Conservation (phyloP, 2,888 invertebrate species). For the Gymnoscelis rufifasciata region DNA sequence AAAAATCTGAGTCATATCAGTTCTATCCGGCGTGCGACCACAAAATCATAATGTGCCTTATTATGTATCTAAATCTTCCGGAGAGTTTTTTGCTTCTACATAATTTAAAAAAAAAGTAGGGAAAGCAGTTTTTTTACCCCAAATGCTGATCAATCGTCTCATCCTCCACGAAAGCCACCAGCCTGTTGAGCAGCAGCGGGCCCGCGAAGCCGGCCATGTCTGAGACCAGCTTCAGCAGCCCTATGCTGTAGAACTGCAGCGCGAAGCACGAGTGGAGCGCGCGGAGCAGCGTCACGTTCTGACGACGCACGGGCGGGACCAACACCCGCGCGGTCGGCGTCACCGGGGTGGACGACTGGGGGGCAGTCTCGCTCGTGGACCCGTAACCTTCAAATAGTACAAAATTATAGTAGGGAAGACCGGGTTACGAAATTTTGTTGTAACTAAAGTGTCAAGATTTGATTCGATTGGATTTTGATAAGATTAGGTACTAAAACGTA, state of each 20-base stretch:
- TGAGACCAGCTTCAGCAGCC: constrained; percentile 88
- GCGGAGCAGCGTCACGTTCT: constrained; percentile 80
- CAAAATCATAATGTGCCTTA: too few relatives aligned
- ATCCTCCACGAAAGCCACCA: constrained; percentile 89
- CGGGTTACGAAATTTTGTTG: too few relatives aligned
- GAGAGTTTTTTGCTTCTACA: too few relatives aligned
- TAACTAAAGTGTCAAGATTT: too few relatives aligned
- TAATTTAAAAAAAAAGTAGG: too few relatives aligned
- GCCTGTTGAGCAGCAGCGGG: constrained; percentile 90
- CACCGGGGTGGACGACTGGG: constrained; percentile 59
- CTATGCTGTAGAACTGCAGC: constrained; percentile 89
- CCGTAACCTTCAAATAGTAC: constrained; percentile 59
- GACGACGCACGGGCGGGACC: constrained; percentile 52
- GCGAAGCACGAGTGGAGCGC: constrained; percentile 88
- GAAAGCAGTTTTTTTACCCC: constrained; percentile 76
- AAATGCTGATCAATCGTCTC: constrained; percentile 80
- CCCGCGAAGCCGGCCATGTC: constrained; percentile 93
- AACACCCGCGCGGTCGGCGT: constrained; percentile 59
- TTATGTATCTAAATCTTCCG: too few relatives aligned
- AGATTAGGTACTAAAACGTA: too few relatives aligned
- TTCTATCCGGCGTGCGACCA: too few relatives aligned
- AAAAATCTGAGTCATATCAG: too few relatives aligned
- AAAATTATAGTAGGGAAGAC: too few relatives aligned
- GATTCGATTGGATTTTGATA: too few relatives aligned
- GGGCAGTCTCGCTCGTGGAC: constrained; percentile 50